These are phyloP conservation scores for Drosophila repleta DNA, from an alignment of 1,140 invertebrate genomes.

Conservation along the genomic window DNA sequence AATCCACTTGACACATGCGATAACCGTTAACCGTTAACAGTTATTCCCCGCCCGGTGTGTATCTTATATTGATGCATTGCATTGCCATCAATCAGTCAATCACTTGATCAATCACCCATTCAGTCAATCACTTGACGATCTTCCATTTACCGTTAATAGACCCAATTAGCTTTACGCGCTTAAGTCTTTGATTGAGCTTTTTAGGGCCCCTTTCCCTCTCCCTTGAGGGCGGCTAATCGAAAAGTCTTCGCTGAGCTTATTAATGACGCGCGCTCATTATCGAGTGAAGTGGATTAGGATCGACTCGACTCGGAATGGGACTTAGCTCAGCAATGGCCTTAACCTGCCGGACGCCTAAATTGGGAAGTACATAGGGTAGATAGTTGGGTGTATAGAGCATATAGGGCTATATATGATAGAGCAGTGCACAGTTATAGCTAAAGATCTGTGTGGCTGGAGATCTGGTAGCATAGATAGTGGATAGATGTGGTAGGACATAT, in stretches of 20 bases:
- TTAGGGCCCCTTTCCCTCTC: neutral
- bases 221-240: neutral
- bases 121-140: neutral
- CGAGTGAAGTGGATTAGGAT: neutral
- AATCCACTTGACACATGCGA: conserved; percentile 17
- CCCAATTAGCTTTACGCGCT: conserved; percentile 2
- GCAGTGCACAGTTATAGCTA: too few relatives aligned
- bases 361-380: too few relatives aligned
- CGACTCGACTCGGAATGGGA: neutral
- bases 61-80: neutral
- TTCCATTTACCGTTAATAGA: too few relatives aligned
- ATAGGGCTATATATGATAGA: too few relatives aligned
- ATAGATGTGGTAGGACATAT: too few relatives aligned
- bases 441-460: too few relatives aligned
- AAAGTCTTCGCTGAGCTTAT: neutral
- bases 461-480: too few relatives aligned
- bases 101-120: neutral
- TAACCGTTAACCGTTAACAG: neutral
- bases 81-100: neutral
- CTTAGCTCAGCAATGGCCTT: too few relatives aligned
- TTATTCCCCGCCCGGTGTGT: neutral
- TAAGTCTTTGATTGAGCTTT: conserved; percentile 12
- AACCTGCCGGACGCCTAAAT: too few relatives aligned
- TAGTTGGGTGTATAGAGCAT: too few relatives aligned
- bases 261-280: conserved; percentile 4